Percentiles rank a stretch among this genome's conserved stretches.
Evolutionary conservation across 2,797 vertebrate species (phyloP).

Genomic region (Gobio occitaniae): DNA sequence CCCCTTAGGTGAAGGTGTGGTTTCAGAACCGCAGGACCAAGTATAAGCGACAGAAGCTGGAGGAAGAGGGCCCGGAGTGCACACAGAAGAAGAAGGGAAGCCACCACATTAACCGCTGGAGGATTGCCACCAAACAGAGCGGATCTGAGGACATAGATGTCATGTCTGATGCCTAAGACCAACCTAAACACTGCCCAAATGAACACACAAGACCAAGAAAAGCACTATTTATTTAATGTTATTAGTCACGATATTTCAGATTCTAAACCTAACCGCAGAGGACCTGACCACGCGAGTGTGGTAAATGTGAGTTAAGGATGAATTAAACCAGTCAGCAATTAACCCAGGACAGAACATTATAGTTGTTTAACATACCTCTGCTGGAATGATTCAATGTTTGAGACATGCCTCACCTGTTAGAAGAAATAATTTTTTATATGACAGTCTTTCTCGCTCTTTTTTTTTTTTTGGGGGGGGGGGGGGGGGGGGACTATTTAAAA

Average conservation of each 20-base stretch:
- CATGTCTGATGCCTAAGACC: slow-evolving; percentile 91
- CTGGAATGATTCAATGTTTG: slow-evolving; percentile 5
- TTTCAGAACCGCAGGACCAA: slow-evolving; percentile 98
- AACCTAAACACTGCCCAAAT: slow-evolving; percentile 40
- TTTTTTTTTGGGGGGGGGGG: too few relatives aligned
- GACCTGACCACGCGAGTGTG: slow-evolving; percentile 57
- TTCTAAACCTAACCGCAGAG: slow-evolving; percentile 66
- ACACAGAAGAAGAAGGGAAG: slow-evolving; percentile 98
- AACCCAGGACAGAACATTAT: slow-evolving; percentile 9
- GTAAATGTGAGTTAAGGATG: slow-evolving; percentile 31
- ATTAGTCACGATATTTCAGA: slow-evolving; percentile 71
- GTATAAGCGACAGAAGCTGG: slow-evolving; percentile 98
- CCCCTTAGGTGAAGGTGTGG: slow-evolving; percentile 94
- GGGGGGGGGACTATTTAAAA: slow-evolving; percentile 17
- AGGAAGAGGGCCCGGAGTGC: slow-evolving; percentile 94
- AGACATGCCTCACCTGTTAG: slow-evolving; percentile 2
- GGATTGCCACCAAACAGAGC: slow-evolving; percentile 94
- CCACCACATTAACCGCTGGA: slow-evolving; percentile 98
- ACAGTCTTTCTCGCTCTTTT: not conserved
- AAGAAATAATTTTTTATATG: slow-evolving; percentile 7
- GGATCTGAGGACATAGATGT: slow-evolving; percentile 96
- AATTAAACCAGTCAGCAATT: slow-evolving; percentile 13
- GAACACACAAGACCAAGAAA: slow-evolving; percentile 70
- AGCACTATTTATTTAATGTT: slow-evolving; percentile 82
- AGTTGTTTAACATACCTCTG: slow-evolving; percentile 32